These are phyloP conservation scores for Rhabditoides inermis DNA, from an alignment of 2,888 invertebrate species.

Conservation along the genomic window DNA sequence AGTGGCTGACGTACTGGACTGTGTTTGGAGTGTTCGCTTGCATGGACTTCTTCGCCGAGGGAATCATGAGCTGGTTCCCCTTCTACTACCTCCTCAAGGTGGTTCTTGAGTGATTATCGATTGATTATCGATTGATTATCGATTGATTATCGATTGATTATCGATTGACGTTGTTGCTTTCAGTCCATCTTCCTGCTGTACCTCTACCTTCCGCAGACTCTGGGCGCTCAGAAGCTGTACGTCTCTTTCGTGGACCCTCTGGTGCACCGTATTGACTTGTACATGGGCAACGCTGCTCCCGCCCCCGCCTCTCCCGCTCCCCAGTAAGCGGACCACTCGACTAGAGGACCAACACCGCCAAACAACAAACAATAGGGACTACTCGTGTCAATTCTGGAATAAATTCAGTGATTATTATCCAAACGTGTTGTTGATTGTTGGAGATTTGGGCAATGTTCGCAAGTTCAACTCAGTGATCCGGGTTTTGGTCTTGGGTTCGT, in stretches of 20 bases:
- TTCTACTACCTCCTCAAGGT: slow-evolving; percentile 23
- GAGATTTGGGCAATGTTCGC: too few relatives aligned
- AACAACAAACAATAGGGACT: too few relatives aligned
- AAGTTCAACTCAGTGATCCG: too few relatives aligned
- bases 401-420: too few relatives aligned
- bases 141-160: neutral
- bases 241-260: slow-evolving; percentile 54
- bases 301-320: too few relatives aligned
- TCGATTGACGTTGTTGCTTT: neutral
- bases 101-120: neutral
- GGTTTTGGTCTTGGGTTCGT: too few relatives aligned
- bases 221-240: slow-evolving; percentile 53
- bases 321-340: too few relatives aligned
- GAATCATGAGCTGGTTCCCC: slow-evolving; percentile 14
- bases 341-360: too few relatives aligned
- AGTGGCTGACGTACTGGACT: slow-evolving; percentile 96
- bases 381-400: too few relatives aligned
- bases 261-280: slow-evolving; percentile 53
- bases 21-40: slow-evolving; percentile 13
- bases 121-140: neutral
- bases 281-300: too few relatives aligned
- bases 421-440: too few relatives aligned
- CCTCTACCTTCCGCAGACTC: slow-evolving; percentile 23
- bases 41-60: slow-evolving; percentile 27
- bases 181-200: slow-evolving; percentile 20